Base-by-base conservation (phyloP, 2,113 vertebrate species). In the Manacus vitellinus region DNA sequence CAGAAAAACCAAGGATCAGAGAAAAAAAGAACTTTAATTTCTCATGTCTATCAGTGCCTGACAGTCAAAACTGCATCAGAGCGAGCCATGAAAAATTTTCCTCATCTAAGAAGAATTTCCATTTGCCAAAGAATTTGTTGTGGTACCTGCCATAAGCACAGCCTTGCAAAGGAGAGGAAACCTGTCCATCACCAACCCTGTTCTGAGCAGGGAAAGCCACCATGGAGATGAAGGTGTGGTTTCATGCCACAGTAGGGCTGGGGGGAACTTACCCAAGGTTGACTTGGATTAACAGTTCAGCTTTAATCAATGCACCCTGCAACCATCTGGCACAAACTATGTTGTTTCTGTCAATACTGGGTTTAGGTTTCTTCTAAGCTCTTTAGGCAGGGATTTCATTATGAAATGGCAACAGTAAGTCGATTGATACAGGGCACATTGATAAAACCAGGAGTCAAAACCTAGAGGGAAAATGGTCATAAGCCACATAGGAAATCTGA, bases 321-420 rank as follows among this genome's bases (percentile, higher is more conserved):
- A 44, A 61, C 54, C 70, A 87, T 55, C 71, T 86, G 92, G 49
- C 55, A 78, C 28, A 67, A 80, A 89, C 35, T 30, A 35, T 4
- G 4, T n/a, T 92, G 58, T 51, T 94, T 85, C 80, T 72, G 46
- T 85, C 81, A 93, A 58, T 72, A 95, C 68, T 5, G 20, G 10
- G 71, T 61, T 80, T 96, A 82, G n/a, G 35, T 71, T 95, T 81
- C 67, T 84, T 71, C 55, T 93, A 94, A 90, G 67, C 47, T 89
- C 62, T 95, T 97, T 76, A 81, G 30, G 31, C n/a, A 86, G 33
- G n/a, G n/a, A 93, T 88, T 93, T 93, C 39, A 84, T 93, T 52
- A 92, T 28, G 68, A 94, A 95, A 93, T 75, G 68, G 75, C 47
- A 93, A 93, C 44, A 79, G 21, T 46, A 82, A 70, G 46, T 68